phyloP scores from a whole-genome alignment of 2,797 vertebrate species.

The Harpagifer antarcticus region DNA sequence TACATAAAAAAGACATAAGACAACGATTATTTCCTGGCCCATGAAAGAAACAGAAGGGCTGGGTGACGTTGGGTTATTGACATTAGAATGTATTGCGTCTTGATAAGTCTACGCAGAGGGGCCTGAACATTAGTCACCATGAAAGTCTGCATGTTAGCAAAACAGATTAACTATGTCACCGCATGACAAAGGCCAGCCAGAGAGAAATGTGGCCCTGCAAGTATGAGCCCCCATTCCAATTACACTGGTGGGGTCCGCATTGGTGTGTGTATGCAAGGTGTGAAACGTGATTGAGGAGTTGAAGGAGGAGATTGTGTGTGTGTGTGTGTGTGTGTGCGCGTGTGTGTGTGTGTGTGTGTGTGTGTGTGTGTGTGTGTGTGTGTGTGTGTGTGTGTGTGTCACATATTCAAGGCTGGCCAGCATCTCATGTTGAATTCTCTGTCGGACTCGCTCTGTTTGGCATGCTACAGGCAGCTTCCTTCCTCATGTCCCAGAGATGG shows the following conservation, averaged over 20 bases:
- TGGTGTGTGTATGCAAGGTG: conserved; percentile 29
- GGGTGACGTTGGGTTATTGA: conserved; percentile 24
- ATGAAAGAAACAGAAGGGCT: conserved; percentile 14
- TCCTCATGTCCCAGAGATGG: conserved; percentile 71
- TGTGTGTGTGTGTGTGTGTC: conserved; percentile 22
- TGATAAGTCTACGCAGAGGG: conserved; percentile 46
- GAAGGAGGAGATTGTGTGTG: conserved; percentile 28
- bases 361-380: conserved; percentile 26
- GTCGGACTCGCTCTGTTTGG: conserved; percentile 65
- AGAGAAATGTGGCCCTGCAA: conserved; percentile 52
- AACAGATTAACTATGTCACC: conserved; percentile 67
- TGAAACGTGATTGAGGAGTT: conserved; percentile 45
- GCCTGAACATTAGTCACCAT: conserved; percentile 55
- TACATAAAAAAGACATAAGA: not conserved
- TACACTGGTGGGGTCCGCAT: conserved; percentile 38
- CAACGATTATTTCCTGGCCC: not conserved
- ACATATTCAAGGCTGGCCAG: conserved; percentile 48
- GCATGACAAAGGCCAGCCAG: conserved; percentile 57
- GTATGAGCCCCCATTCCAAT: conserved; percentile 57
- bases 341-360: conserved; percentile 23
- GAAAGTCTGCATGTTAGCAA: conserved; percentile 54
- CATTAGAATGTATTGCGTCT: conserved; percentile 54
- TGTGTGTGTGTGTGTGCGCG: conserved; percentile 21
- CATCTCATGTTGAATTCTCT: conserved; percentile 55
- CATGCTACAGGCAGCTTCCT: conserved; percentile 63